Evolutionary conservation across 2,888 invertebrate species (phyloP), one percentile per base, ranked within the genome.

Genomic region (Calameuta pallipes): DNA sequence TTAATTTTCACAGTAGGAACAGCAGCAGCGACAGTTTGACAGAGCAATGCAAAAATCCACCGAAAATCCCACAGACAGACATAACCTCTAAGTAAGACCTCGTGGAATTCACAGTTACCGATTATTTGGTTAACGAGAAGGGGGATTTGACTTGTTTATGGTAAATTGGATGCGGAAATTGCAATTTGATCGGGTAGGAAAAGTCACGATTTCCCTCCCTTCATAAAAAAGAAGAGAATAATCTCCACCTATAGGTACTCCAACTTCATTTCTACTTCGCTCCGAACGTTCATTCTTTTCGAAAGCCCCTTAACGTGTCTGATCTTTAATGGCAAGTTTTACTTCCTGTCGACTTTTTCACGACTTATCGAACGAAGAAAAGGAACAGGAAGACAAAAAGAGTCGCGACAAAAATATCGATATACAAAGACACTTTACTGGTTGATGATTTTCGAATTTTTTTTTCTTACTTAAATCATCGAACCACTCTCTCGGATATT

Each of bases 111-210:
- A 23, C 9, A 23, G 56, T 56, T 56, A 56, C 23, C 23, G 23
- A 23, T 9, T 56, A 23, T 56, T 56, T 78, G 81, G 81, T 84
- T 88, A 87, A 87, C 87, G 86, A 88, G 84, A 83, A 23, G 71
- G 71, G 71, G 0, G 0, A 87, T 82, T 82, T 86, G 87, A 88
- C 90, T 90, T 90, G 90, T 90, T 91, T 90, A 91, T 90, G 90
- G 90, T 89, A 90, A 91, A 91, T 90, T 90, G 90, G 90, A 89
- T 90, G 89, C 89, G 89, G 89, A 90, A 90, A 90, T 91, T 90
- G 90, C 88, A 87, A 84, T 86, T 85, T 85, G 83, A 79, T 76
- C 79, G 79, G 70, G 76, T 73, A 56, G 23, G 36, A 23, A 56
- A 56, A 56, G 56, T 56, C 56, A 56, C 56, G 56, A 56, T 56